Evolutionary conservation across 2,113 vertebrate species (phyloP).

Genomic region (Sterna hirundo): DNA sequence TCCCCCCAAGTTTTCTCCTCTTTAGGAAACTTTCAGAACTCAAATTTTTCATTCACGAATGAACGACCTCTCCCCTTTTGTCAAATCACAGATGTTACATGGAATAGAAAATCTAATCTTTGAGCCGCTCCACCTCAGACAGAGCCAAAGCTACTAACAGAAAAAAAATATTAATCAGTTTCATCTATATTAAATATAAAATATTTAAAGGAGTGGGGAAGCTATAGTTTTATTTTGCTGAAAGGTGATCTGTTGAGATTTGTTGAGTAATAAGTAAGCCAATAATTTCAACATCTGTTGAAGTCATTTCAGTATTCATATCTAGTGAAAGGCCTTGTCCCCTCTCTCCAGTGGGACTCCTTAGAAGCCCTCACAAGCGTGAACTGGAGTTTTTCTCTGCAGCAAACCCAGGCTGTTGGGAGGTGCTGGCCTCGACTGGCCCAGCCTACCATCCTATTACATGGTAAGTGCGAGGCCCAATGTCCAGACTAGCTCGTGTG

Average conservation of each 20-base stretch:
- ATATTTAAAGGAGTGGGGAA: neutral
- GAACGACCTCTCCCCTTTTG: neutral
- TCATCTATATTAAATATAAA: neutral
- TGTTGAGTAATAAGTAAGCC: neutral
- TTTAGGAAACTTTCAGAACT: neutral
- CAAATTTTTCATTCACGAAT: neutral
- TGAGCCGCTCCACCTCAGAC: neutral
- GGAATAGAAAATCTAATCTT: neutral
- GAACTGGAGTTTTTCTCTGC: neutral
- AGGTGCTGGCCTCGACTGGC: neutral
- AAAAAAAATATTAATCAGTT: neutral
- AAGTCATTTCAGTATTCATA: neutral
- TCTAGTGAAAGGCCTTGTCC: neutral
- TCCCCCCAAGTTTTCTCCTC: fast-evolving
- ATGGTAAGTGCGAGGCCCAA: fast-evolving
- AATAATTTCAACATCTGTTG: neutral
- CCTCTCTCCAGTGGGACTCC: neutral
- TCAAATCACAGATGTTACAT: neutral
- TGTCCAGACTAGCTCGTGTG: no score
- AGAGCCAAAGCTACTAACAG: neutral
- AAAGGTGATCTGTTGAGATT: neutral
- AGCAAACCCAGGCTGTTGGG: neutral
- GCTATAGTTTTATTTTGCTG: neutral
- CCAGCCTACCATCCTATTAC: neutral
- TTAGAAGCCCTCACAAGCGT: neutral